A percentile compares a stretch with the other conserved stretches of the same genome.
Evolutionary conservation across 30 jellyfish, hydroid and myxozoan species (phyloP).

Genomic region (Chironex yamaguchii): DNA sequence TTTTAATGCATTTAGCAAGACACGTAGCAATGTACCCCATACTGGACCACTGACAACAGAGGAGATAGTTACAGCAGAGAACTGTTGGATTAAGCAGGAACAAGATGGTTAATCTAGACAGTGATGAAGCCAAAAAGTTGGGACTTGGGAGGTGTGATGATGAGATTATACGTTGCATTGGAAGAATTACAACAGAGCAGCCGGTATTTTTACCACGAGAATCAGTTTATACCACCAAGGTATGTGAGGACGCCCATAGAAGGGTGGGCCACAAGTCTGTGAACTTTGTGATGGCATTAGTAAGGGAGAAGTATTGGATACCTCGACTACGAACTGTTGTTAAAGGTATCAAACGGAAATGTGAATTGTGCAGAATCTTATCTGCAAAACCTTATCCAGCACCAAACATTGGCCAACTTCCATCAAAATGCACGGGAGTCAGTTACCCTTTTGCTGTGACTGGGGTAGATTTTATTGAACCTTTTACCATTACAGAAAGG

Average conservation of each 20-base stretch:
- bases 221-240: not conserved
- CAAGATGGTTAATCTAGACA: not conserved
- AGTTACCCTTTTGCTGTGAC: conserved; percentile 21
- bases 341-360: not conserved
- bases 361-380: conserved; percentile 5
- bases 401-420: not conserved
- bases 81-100: not conserved
- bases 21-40: not conserved
- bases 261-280: not conserved
- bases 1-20: not conserved
- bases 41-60: conserved; percentile 51
- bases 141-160: conserved; percentile 9
- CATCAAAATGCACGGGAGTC: conserved; percentile 4
- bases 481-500: conserved; percentile 2
- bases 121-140: conserved; percentile 19
- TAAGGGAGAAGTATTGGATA: conserved; percentile 5
- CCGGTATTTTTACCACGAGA: conserved; percentile 19
- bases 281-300: not conserved
- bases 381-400: not conserved
- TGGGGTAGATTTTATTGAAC: conserved; percentile 56
- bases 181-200: conserved; percentile 26
- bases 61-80: conserved; percentile 19
- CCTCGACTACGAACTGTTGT: not conserved
- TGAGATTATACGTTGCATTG: conserved; percentile 20
- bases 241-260: conserved; percentile 28